Conservation (phyloP, 2,797 vertebrate genomes). For the Merluccius polli region DNA sequence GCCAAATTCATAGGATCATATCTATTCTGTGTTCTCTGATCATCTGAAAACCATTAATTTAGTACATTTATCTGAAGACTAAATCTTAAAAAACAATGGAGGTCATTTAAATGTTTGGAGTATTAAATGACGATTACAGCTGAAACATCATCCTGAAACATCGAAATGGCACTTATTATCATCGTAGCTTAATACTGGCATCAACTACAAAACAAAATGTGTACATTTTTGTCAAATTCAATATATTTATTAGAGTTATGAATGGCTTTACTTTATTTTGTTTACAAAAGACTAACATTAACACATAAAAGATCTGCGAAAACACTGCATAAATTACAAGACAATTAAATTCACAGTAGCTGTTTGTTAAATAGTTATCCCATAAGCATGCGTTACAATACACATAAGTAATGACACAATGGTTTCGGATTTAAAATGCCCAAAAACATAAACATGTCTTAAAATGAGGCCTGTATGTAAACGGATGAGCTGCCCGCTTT, state of each 20-base stretch:
- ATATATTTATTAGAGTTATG: background rate
- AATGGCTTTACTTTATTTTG: background rate
- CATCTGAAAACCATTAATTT: too few relatives aligned
- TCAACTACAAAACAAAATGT: background rate
- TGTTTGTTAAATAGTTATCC: slow-evolving; percentile 65
- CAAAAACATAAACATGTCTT: slow-evolving; percentile 19
- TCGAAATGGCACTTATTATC: background rate
- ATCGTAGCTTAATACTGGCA: background rate
- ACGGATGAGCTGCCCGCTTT: slow-evolving; percentile 52
- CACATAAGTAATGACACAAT: slow-evolving; percentile 53
- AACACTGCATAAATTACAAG: background rate
- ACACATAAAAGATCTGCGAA: background rate
- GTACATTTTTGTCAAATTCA: background rate
- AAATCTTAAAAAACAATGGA: background rate
- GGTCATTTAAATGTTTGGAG: background rate
- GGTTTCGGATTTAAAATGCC: slow-evolving; percentile 30
- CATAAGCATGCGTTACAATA: slow-evolving; percentile 53
- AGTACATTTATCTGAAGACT: too few relatives aligned
- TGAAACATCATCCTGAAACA: slow-evolving; percentile 2
- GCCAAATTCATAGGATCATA: too few relatives aligned
- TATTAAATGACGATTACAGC: background rate
- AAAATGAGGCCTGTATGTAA: slow-evolving; percentile 38
- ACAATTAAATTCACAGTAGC: slow-evolving; percentile 54
- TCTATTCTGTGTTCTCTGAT: too few relatives aligned
- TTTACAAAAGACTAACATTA: background rate